Conservation (phyloP, 2,888 invertebrate genomes). For the Chromoteleia sp. region DNA sequence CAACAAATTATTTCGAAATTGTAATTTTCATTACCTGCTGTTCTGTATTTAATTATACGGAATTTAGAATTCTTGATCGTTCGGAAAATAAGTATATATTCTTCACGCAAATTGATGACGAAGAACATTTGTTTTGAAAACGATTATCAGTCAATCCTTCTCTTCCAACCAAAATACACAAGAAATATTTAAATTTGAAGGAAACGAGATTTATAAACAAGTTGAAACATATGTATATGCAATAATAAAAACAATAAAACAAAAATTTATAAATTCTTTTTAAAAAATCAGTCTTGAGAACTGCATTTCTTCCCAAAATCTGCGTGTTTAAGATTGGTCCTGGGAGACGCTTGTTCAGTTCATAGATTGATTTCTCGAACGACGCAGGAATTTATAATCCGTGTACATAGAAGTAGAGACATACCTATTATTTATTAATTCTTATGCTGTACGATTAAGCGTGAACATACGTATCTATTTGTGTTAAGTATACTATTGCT, state of each 20-base stretch:
- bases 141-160: not conserved
- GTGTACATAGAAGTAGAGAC: constrained; percentile 76
- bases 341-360: constrained; percentile 7
- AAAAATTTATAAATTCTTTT: not conserved
- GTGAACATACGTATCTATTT: constrained; percentile 69
- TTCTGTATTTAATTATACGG: no score
- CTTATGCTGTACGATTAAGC: constrained; percentile 74
- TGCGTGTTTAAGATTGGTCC: not conserved
- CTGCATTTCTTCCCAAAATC: constrained; percentile 22
- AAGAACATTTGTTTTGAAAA: constrained; percentile 2
- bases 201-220: constrained; percentile 4
- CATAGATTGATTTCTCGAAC: constrained; percentile 8
- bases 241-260: not conserved
- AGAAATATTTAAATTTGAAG: constrained; percentile 2
- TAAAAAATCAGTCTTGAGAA: constrained; percentile 20
- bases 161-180: constrained; percentile 1
- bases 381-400: constrained; percentile 72
- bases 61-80: no score
- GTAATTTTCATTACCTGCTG: no score
- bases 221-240: constrained; percentile 10
- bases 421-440: constrained; percentile 79
- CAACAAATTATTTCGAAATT: no score
- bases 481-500: constrained; percentile 67
- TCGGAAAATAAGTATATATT: no score
- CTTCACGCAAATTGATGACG: no score